These are phyloP conservation scores for Orius insidiosus DNA, from an alignment of 1,140 invertebrate species.

Conservation along the genomic window DNA sequence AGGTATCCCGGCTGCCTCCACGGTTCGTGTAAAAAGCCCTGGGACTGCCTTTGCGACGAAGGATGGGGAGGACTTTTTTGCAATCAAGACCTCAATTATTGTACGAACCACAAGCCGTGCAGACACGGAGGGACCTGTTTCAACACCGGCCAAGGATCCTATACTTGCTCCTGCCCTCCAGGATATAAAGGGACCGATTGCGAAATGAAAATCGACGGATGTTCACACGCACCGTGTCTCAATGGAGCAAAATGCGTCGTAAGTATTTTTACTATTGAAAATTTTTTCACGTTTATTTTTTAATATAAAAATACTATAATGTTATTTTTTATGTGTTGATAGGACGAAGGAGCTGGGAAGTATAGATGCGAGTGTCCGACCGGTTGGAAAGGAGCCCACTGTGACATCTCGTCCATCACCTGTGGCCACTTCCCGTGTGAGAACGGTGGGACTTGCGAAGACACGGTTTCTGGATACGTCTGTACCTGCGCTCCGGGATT, in stretches of 20 bases:
- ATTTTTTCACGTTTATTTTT: background rate
- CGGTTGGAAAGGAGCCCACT: slow-evolving; percentile 66
- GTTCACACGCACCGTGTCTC: slow-evolving; percentile 54
- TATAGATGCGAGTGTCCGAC: slow-evolving; percentile 74
- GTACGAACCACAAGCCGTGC: slow-evolving; percentile 90
- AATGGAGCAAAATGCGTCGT: slow-evolving; percentile 70
- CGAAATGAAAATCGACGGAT: slow-evolving; percentile 52
- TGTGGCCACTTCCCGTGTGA: slow-evolving; percentile 67
- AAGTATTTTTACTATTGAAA: slow-evolving; percentile 7
- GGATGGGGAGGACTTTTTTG: slow-evolving; percentile 84
- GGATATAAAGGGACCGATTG: slow-evolving; percentile 79
- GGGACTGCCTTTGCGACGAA: slow-evolving; percentile 75
- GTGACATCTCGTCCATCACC: slow-evolving; percentile 55
- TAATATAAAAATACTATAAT: slow-evolving; percentile 1
- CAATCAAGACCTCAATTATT: slow-evolving; percentile 94
- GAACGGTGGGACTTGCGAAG: slow-evolving; percentile 63
- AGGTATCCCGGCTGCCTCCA: slow-evolving; percentile 73
- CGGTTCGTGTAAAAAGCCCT: slow-evolving; percentile 69
- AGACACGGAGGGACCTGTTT: slow-evolving; percentile 84
- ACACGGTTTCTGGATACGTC: slow-evolving; percentile 58
- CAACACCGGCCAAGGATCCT: slow-evolving; percentile 81
- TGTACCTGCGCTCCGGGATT: slow-evolving; percentile 69
- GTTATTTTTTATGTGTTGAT: slow-evolving; percentile 23
- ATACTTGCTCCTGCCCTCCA: slow-evolving; percentile 75
- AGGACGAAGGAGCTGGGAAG: slow-evolving; percentile 58